Evolutionary conservation across 2,888 invertebrate species (phyloP).

Genomic region (Caenorhabditis sp.): DNA sequence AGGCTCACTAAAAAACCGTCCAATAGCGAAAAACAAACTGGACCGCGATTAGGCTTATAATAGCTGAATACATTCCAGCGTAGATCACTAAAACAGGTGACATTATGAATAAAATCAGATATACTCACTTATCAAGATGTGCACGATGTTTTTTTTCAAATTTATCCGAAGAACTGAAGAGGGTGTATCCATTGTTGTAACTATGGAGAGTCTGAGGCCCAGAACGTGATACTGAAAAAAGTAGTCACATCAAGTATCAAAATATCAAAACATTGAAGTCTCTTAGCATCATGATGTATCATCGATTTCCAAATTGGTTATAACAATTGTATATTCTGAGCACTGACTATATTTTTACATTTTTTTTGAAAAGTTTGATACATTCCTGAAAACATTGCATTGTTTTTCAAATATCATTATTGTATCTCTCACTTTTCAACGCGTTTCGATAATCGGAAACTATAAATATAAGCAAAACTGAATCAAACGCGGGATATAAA

Average conservation of each 20-base stretch:
- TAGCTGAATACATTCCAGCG: background rate
- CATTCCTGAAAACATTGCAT: no score
- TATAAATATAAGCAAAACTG: no score
- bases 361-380: no score
- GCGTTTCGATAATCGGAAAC: background rate
- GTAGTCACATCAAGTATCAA: no score
- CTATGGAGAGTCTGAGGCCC: constrained; percentile 8
- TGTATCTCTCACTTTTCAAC: background rate
- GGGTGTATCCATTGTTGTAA: constrained; percentile 11
- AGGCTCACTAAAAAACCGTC: background rate
- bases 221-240: no score
- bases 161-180: background rate
- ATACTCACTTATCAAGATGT: background rate
- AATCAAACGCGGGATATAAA: no score
- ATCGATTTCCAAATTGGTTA: no score
- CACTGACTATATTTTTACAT: no score
- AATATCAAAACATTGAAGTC: no score
- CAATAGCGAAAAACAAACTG: background rate
- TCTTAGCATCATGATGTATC: no score
- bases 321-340: no score
- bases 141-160: background rate
- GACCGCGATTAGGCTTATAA: background rate
- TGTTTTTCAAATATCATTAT: no score
- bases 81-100: background rate
- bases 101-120: background rate